A percentile compares a stretch with the other conserved stretches of the same genome.
Evolutionary conservation across 2,113 vertebrate species (phyloP).

Genomic region (Cololabis saira): DNA sequence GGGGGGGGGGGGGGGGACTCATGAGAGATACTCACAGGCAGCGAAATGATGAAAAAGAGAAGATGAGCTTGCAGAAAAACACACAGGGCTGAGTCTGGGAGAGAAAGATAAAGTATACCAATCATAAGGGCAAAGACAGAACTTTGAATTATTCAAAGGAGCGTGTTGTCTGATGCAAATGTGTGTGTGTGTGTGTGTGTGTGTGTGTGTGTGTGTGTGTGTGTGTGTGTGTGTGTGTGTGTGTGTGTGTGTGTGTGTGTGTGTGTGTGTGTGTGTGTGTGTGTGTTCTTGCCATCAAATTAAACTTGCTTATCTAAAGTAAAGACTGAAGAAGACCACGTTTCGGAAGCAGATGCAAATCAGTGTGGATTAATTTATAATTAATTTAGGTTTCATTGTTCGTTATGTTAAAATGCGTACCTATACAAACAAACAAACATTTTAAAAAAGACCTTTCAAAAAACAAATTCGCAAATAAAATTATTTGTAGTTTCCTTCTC

Average conservation of each 20-base stretch:
- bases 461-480: constrained; percentile 34
- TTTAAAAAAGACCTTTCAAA: constrained; percentile 23
- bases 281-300: constrained; percentile 3
- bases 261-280: constrained; percentile 14
- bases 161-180: constrained; percentile 37
- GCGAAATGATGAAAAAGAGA: neutral
- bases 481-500: constrained; percentile 19
- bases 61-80: constrained; percentile 24
- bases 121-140: constrained; percentile 32
- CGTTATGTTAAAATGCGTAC: constrained; percentile 14
- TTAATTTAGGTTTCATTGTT: constrained; percentile 39
- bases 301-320: constrained; percentile 9
- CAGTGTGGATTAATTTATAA: constrained; percentile 41
- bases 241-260: constrained; percentile 13
- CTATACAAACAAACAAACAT: constrained; percentile 4
- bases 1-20: neutral
- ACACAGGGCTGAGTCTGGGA: constrained; percentile 21
- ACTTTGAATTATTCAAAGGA: constrained; percentile 63
- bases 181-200: constrained; percentile 14
- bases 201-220: constrained; percentile 16
- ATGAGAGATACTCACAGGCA: neutral
- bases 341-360: constrained; percentile 32
- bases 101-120: constrained; percentile 44
- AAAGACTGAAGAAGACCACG: constrained; percentile 6
- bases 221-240: constrained; percentile 14